Evolutionary conservation across 2,888 invertebrate genomes (phyloP).

Genomic region (Villa cingulata): DNA sequence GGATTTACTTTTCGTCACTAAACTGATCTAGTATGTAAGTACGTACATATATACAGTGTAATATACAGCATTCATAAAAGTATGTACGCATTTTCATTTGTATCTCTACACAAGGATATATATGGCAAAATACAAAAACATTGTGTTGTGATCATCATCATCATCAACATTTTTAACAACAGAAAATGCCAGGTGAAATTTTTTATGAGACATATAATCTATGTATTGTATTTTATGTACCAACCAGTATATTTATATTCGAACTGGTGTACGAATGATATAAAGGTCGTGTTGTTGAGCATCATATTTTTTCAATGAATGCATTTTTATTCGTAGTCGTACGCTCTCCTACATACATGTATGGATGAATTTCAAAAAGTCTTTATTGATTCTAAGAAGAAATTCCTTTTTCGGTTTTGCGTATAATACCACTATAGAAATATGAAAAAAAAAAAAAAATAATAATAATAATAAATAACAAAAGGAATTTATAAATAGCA

Average conservation of each 20-base stretch:
- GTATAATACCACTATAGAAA: neutral
- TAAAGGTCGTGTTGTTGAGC: neutral
- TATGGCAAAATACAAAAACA: too few species aligned
- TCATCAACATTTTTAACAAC: too few species aligned
- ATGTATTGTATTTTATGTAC: too few species aligned
- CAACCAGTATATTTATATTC: neutral
- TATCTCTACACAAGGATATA: too few species aligned
- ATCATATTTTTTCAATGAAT: neutral
- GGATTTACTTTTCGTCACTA: neutral
- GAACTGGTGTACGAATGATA: neutral
- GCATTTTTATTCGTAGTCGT: too few species aligned
- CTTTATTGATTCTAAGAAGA: neutral
- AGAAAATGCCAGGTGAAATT: neutral
- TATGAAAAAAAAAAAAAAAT: neutral
- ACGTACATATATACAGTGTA: too few species aligned
- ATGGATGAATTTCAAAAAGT: neutral
- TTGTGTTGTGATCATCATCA: too few species aligned
- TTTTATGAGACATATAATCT: too few species aligned
- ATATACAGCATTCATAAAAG: too few species aligned
- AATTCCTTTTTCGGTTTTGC: neutral
- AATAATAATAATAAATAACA: neutral
- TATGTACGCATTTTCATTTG: too few species aligned
- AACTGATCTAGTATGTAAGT: neutral
- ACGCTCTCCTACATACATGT: too few species aligned
- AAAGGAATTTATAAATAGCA: neutral